Evolutionary conservation across 2,113 vertebrate genomes (phyloP).

Genomic region (Malurus cyaneus): DNA sequence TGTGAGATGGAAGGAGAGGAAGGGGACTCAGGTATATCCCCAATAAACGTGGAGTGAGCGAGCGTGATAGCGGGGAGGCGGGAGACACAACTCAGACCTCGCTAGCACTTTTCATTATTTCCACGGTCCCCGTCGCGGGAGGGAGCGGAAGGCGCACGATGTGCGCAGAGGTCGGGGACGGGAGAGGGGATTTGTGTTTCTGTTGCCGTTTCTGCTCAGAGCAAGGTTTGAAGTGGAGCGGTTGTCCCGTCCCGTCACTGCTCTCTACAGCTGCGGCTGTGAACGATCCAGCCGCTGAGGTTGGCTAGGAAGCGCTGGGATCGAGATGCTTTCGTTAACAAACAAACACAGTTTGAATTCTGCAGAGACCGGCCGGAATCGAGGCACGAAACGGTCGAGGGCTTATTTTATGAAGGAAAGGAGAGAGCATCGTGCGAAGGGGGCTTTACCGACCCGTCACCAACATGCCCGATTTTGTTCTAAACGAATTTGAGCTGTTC

Average conservation of each 20-base stretch:
- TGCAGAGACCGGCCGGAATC: not conserved
- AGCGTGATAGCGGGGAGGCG: not conserved
- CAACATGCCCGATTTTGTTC: not conserved
- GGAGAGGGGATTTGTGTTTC: not conserved
- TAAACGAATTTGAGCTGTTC: conserved; percentile 11
- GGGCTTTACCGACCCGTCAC: not conserved
- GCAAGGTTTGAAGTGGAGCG: not conserved
- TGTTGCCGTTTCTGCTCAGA: not conserved
- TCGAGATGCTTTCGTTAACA: not conserved
- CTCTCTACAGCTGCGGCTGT: not conserved
- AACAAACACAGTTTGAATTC: not conserved
- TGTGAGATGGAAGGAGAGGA: conserved; percentile 1
- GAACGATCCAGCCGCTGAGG: not conserved
- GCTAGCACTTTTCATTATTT: not conserved
- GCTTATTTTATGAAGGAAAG: not conserved
- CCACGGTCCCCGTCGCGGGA: not conserved
- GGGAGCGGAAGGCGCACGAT: not conserved
- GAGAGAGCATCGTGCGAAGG: not conserved
- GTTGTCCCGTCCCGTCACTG: not conserved
- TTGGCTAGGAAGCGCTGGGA: not conserved
- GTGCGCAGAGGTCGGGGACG: not conserved
- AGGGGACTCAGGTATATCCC: conserved; percentile 8
- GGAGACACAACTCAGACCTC: not conserved
- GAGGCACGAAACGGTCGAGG: not conserved
- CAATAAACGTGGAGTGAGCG: not conserved